phyloP scores from a whole-genome alignment of 2,888 invertebrate genomes.

The Hemaris fuciformis region DNA sequence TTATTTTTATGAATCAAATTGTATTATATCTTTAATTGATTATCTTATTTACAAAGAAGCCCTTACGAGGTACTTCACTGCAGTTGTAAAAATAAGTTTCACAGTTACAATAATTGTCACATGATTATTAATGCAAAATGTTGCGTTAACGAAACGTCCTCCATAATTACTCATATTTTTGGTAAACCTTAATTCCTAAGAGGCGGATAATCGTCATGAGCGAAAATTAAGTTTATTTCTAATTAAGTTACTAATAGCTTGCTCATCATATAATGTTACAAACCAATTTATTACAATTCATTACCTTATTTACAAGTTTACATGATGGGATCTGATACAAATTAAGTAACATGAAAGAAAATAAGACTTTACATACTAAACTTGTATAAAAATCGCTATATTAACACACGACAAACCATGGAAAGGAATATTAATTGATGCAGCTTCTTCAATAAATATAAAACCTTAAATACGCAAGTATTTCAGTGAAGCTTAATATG shows the following conservation, averaged over 20 bases:
- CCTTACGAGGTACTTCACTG: not conserved
- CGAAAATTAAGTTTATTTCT: conserved; percentile 35
- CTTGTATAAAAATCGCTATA: not conserved
- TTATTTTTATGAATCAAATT: not conserved
- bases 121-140: not conserved
- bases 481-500: not conserved
- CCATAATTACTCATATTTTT: conserved; percentile 40
- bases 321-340: not conserved
- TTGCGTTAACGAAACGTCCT: conserved; percentile 4
- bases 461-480: not conserved
- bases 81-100: not conserved
- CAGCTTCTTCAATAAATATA: not conserved
- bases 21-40: not conserved
- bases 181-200: conserved; percentile 65
- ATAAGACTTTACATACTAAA: not conserved
- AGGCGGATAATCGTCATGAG: conserved; percentile 73
- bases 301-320: conserved; percentile 3
- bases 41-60: not conserved
- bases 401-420: not conserved
- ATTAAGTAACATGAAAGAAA: not conserved
- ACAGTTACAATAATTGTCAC: not conserved
- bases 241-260: conserved; percentile 13
- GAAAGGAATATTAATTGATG: not conserved
- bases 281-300: conserved; percentile 11
- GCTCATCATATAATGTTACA: conserved; percentile 7